These are phyloP conservation scores for Pyrgilauda ruficollis DNA, from an alignment of 2,113 vertebrate genomes.

Conservation along the genomic window DNA sequence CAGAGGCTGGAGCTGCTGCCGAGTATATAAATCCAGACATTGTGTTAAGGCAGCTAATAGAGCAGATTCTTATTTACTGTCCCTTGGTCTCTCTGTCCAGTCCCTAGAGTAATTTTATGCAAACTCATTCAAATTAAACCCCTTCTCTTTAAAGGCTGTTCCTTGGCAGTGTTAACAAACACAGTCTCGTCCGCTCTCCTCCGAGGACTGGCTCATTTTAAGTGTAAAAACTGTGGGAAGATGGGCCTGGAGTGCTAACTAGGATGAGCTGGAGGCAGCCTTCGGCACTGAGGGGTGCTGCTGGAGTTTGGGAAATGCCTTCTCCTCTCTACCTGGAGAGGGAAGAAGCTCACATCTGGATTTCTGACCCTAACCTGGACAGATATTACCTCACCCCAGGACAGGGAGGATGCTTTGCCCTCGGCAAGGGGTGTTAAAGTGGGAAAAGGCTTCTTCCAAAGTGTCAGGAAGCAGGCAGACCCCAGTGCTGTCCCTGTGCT, in stretches of 20 bases:
- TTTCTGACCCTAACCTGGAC: not conserved
- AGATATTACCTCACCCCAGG: not conserved
- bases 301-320: not conserved
- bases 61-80: constrained; percentile 19
- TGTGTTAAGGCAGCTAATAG: constrained; percentile 26
- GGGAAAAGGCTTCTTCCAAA: not conserved
- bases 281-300: not conserved
- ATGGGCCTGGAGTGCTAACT: not conserved
- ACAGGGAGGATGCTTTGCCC: not conserved
- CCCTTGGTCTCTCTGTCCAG: not conserved
- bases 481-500: not conserved
- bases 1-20: not conserved
- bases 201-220: not conserved
- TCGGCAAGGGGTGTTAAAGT: not conserved
- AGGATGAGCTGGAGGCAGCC: not conserved
- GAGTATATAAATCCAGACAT: not conserved
- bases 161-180: constrained; percentile 33
- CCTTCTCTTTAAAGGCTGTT: constrained; percentile 17
- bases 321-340: not conserved
- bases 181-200: not conserved
- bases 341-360: not conserved
- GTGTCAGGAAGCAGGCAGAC: not conserved
- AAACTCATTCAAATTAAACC: constrained; percentile 46
- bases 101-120: constrained; percentile 50
- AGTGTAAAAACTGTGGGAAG: not conserved